phyloP scores from a whole-genome alignment of 2,888 invertebrate species.

The Rosalia funebris region DNA sequence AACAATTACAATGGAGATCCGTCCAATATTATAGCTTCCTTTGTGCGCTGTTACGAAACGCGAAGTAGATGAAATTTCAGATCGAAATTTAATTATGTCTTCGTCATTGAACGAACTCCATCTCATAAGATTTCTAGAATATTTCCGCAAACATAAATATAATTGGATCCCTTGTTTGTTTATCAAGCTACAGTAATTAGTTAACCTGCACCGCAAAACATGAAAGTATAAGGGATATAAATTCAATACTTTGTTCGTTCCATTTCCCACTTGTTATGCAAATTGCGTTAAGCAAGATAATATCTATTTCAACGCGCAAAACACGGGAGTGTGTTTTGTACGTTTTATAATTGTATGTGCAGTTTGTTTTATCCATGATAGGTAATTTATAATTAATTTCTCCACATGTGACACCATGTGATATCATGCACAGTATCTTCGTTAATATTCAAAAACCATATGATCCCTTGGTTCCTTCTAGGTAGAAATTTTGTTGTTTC shows the following conservation, averaged over 20 bases:
- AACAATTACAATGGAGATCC: not conserved
- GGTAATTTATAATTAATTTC: too few relatives aligned
- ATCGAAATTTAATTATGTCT: not conserved
- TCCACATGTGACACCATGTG: too few relatives aligned
- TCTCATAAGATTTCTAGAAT: not conserved
- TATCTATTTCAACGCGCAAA: conserved; percentile 12
- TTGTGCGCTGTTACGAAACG: not conserved
- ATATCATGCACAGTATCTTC: too few relatives aligned
- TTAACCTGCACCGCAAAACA: not conserved
- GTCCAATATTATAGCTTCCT: not conserved
- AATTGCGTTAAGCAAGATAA: conserved; percentile 27
- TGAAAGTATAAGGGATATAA: conserved; percentile 22
- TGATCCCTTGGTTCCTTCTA: too few relatives aligned
- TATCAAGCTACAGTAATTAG: conserved; percentile 10
- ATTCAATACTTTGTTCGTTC: conserved; percentile 27
- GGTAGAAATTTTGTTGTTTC: too few relatives aligned
- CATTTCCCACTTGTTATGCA: conserved; percentile 28
- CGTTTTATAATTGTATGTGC: conserved; percentile 16
- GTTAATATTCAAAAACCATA: too few relatives aligned
- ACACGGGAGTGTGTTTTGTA: conserved; percentile 3
- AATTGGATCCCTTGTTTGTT: conserved; percentile 1
- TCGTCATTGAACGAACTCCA: not conserved
- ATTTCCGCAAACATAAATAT: not conserved
- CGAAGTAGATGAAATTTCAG: not conserved
- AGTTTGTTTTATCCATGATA: too few relatives aligned